Percentiles rank a stretch among this genome's conserved stretches.
phyloP scores from a whole-genome alignment of 35 echinoderm and acorn worm species.

The Ophiothrix spiculata region DNA sequence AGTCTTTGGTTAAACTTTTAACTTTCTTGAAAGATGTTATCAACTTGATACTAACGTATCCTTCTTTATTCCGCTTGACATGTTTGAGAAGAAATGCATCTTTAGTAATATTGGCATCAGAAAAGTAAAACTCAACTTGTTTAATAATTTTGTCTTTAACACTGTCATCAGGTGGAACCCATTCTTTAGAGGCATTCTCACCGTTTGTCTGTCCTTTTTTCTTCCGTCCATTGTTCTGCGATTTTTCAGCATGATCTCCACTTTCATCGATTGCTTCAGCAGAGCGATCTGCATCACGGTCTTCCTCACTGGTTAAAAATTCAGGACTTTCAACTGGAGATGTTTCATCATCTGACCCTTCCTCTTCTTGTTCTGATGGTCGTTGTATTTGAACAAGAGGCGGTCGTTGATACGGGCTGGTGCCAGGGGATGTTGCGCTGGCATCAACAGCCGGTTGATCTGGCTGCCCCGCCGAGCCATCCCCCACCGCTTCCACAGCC shows the following conservation, averaged over 20 bases:
- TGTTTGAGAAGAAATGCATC: slow-evolving; percentile 98
- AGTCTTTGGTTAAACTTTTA: slow-evolving; percentile 86
- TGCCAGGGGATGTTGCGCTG: slow-evolving; percentile 1
- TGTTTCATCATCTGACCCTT: background rate
- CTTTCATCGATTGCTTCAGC: background rate
- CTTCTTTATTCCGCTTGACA: slow-evolving; percentile 83
- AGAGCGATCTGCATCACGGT: slow-evolving; percentile 11
- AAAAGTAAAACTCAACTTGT: slow-evolving; percentile 99
- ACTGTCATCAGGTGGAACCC: slow-evolving; percentile 75
- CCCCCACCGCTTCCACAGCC: slow-evolving; percentile 34
- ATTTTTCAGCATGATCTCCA: background rate
- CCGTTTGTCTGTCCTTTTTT: slow-evolving; percentile 1
- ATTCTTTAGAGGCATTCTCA: slow-evolving; percentile 50
- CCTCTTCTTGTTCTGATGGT: slow-evolving; percentile 47
- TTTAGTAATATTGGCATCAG: slow-evolving; percentile 94
- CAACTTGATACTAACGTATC: slow-evolving; percentile 93
- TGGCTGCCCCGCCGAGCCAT: slow-evolving; percentile 20
- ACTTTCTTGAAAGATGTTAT: slow-evolving; percentile 99
- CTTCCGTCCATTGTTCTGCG: background rate
- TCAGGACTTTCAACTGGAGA: slow-evolving; percentile 7
- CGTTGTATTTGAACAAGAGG: slow-evolving; percentile 58
- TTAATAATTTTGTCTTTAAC: slow-evolving; percentile 79
- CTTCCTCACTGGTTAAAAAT: background rate
- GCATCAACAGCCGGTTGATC: slow-evolving; percentile 17
- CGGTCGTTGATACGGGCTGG: slow-evolving; percentile 16